Evolutionary conservation across 2,113 vertebrate genomes (phyloP).

Genomic region (Echinops telfairi): DNA sequence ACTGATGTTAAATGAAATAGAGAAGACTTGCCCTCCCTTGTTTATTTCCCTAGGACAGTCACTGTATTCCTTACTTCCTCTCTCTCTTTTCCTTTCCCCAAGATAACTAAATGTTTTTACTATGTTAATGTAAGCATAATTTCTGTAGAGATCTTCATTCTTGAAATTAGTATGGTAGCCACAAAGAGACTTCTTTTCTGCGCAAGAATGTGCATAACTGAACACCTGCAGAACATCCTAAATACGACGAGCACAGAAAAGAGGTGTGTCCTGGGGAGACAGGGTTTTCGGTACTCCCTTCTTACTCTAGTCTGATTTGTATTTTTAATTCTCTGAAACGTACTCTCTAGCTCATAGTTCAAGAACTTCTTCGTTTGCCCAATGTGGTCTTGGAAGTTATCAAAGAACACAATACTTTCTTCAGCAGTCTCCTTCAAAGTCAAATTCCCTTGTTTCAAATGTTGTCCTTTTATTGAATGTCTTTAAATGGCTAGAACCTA

Average conservation of each 20-base stretch:
- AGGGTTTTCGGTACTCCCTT: neutral
- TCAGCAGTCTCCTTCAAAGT: conserved; percentile 54
- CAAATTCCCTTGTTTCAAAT: conserved; percentile 12
- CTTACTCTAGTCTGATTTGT: neutral
- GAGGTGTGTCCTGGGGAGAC: accelerated
- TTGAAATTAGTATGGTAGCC: neutral
- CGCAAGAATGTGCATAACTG: neutral
- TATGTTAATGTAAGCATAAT: neutral
- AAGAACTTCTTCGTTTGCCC: conserved; percentile 46
- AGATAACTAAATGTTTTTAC: neutral
- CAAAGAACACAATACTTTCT: conserved; percentile 16
- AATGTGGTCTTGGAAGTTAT: conserved; percentile 40
- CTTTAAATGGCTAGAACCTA: conserved; percentile 44
- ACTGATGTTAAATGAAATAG: neutral
- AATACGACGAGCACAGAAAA: too few species aligned
- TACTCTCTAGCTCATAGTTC: conserved; percentile 31
- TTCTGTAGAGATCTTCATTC: neutral
- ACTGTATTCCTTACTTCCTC: too few species aligned
- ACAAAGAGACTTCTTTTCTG: neutral
- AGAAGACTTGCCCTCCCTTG: neutral
- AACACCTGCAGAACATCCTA: accelerated
- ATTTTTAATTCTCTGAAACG: neutral
- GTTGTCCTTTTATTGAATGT: conserved; percentile 5
- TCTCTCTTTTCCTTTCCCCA: neutral
- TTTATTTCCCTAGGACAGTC: neutral